Conservation (phyloP, 2,113 vertebrate genomes). For the Gnathonemus longibarbis region DNA sequence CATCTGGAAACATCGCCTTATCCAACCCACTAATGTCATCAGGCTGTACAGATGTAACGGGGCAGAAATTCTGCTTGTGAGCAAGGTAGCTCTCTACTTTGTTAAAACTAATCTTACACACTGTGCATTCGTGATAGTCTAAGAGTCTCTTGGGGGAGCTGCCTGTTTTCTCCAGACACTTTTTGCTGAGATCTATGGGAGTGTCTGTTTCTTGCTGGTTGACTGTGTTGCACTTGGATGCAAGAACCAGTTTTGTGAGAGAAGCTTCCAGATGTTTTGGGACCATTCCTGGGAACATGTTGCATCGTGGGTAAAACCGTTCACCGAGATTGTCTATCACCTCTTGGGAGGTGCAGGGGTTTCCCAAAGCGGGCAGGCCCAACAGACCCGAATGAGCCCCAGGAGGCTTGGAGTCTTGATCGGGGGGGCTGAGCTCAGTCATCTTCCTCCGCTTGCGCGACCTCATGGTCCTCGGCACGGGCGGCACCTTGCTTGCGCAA, state of each 20-base stretch:
- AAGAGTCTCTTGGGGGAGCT: constrained; percentile 70
- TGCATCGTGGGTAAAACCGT: constrained; percentile 69
- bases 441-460: constrained; percentile 79
- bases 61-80: constrained; percentile 84
- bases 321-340: constrained; percentile 64
- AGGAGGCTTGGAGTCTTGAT: constrained; percentile 64
- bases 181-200: constrained; percentile 89
- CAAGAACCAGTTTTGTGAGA: constrained; percentile 65
- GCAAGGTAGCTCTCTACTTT: constrained; percentile 81
- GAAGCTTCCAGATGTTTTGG: constrained; percentile 74
- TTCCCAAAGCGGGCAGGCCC: constrained; percentile 62
- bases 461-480: constrained; percentile 76
- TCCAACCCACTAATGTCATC: constrained; percentile 62
- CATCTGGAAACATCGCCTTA: constrained; percentile 60
- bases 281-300: constrained; percentile 72
- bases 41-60: constrained; percentile 63
- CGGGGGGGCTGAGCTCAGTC: constrained; percentile 73
- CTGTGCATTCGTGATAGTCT: constrained; percentile 80
- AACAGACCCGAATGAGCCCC: constrained; percentile 66
- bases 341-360: constrained; percentile 71
- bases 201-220: constrained; percentile 73
- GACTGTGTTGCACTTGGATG: constrained; percentile 64
- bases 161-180: constrained; percentile 66
- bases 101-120: constrained; percentile 85
- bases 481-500: constrained; percentile 69